Evolutionary conservation across 2,113 vertebrate genomes (phyloP).

Genomic region (Xenopus tropicalis): UCB_Xtro_10.0 CM004445.2:114502001-114502500

Average conservation of each 20-base stretch:
- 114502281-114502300: conserved; percentile 42
- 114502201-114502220: not conserved
- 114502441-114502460: conserved; percentile 36
- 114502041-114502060: conserved; percentile 15
- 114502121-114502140: not conserved
- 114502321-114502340: conserved; percentile 37
- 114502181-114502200: not conserved
- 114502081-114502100: not conserved
- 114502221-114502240: not conserved
- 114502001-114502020: not conserved
- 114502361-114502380: conserved; percentile 51
- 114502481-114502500: too few relatives aligned
- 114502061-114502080: not conserved
- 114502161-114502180: not conserved
- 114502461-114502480: too few relatives aligned
- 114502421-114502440: conserved; percentile 26
- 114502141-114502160: not conserved
- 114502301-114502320: conserved; percentile 57
- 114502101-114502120: not conserved
- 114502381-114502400: conserved; percentile 48
- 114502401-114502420: conserved; percentile 42
- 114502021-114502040: not conserved
- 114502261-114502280: conserved; percentile 26
- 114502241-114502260: conserved; percentile 7
- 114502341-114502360: conserved; percentile 54